Conservation (phyloP, 23 tunicate genomes). For the Oikopleura dioica region DNA sequence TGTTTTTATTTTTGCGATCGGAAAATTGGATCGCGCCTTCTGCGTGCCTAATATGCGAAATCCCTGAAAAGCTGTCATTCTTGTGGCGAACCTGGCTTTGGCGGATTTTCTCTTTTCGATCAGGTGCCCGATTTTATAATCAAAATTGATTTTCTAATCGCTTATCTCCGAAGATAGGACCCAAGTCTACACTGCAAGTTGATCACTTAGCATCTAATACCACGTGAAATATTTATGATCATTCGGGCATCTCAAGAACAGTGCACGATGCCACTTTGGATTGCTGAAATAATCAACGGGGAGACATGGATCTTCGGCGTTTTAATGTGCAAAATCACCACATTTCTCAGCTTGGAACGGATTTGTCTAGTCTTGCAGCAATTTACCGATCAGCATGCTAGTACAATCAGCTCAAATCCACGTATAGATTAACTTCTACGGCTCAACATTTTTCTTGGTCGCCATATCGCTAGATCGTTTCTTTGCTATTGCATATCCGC, state of each 20-base stretch:
- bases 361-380: too few species aligned
- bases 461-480: not conserved
- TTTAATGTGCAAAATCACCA: not conserved
- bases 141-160: too few species aligned
- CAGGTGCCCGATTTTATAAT: not conserved
- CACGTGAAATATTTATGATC: too few species aligned
- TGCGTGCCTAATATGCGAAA: too few species aligned
- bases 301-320: not conserved
- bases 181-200: too few species aligned
- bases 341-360: not conserved
- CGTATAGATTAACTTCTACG: conserved; percentile 7
- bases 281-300: not conserved
- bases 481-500: not conserved
- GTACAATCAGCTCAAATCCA: too few species aligned
- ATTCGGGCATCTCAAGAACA: too few species aligned
- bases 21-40: too few species aligned
- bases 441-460: conserved; percentile 3
- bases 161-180: too few species aligned
- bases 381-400: too few species aligned
- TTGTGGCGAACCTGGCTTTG: not conserved
- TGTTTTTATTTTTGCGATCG: too few species aligned
- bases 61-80: conserved; percentile 11
- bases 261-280: conserved; percentile 11
- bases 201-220: too few species aligned
- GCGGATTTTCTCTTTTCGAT: conserved; percentile 1